These are phyloP conservation scores for Cosmopolites sordidus DNA, from an alignment of 2,888 invertebrate species.

Conservation along the genomic window DNA sequence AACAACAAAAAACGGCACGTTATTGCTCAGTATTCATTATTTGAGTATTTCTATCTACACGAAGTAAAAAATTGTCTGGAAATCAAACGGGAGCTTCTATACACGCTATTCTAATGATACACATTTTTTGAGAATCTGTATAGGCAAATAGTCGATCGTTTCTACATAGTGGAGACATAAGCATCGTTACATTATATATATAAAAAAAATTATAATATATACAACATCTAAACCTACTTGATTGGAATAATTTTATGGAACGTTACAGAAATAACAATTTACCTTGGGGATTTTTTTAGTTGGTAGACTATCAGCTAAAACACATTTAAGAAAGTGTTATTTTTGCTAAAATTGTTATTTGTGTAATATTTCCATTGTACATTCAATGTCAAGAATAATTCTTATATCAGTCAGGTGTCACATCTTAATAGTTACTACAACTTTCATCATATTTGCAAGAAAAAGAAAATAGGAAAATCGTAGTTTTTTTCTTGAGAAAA, in stretches of 20 bases:
- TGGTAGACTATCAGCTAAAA: too few species aligned
- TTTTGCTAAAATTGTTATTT: conserved; percentile 24
- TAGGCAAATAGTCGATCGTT: not conserved
- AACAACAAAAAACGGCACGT: not conserved
- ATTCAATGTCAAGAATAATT: conserved; percentile 7
- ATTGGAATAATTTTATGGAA: conserved; percentile 29
- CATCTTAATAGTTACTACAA: conserved; percentile 30
- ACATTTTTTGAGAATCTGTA: conserved; percentile 31
- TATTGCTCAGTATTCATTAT: not conserved
- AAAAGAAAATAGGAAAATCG: too few species aligned
- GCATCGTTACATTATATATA: conserved; percentile 41
- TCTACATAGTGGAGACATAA: conserved; percentile 37
- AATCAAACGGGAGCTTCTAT: not conserved
- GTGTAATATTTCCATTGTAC: conserved; percentile 30
- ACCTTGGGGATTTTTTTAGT: too few species aligned
- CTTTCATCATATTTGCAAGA: too few species aligned
- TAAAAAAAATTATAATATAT: conserved; percentile 42
- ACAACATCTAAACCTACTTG: conserved; percentile 40
- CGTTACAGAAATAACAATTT: too few species aligned
- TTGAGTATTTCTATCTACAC: not conserved
- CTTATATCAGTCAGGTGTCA: conserved; percentile 36
- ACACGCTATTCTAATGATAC: conserved; percentile 50
- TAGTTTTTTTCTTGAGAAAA: too few species aligned
- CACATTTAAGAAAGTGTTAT: too few species aligned
- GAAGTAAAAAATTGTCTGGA: not conserved